These are phyloP conservation scores for Adineta ricciae DNA, from an alignment of 2,888 invertebrate species.

Conservation along the genomic window DNA sequence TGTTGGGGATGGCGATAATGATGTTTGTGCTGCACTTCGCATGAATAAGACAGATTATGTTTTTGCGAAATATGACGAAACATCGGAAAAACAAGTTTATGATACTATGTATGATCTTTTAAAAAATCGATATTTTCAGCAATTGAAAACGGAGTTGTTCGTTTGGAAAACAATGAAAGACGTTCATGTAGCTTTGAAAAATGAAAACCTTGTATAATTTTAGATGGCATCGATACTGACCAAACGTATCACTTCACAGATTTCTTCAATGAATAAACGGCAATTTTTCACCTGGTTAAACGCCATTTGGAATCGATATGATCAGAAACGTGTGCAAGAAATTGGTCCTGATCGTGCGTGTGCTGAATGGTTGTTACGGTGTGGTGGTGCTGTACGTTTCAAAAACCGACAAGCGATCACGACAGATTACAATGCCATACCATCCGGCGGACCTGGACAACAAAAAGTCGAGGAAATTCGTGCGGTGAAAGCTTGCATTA, in stretches of 20 bases:
- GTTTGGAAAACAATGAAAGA: not conserved
- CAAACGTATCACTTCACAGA: not conserved
- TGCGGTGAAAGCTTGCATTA: slow-evolving; percentile 69
- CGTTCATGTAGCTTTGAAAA: not conserved
- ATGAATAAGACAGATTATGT: not conserved
- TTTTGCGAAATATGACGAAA: not conserved
- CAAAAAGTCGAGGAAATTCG: slow-evolving; percentile 63
- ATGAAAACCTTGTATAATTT: not conserved
- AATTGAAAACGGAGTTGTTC: not conserved
- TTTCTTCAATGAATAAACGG: not conserved
- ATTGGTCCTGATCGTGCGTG: slow-evolving; percentile 80
- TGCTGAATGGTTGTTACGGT: slow-evolving; percentile 85
- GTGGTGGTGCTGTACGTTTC: slow-evolving; percentile 74
- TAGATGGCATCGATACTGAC: not conserved
- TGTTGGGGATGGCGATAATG: slow-evolving; percentile 7
- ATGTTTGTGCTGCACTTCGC: slow-evolving; percentile 7
- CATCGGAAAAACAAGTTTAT: not conserved
- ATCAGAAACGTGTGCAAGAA: slow-evolving; percentile 58
- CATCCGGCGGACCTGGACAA: slow-evolving; percentile 52
- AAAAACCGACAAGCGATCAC: slow-evolving; percentile 52
- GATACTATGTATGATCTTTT: not conserved
- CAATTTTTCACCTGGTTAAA: slow-evolving; percentile 32
- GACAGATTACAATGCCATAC: slow-evolving; percentile 67
- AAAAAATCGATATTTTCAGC: not conserved
- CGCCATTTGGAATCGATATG: slow-evolving; percentile 52